Conservation (phyloP, 2,113 vertebrate species). For the Egretta garzetta region DNA sequence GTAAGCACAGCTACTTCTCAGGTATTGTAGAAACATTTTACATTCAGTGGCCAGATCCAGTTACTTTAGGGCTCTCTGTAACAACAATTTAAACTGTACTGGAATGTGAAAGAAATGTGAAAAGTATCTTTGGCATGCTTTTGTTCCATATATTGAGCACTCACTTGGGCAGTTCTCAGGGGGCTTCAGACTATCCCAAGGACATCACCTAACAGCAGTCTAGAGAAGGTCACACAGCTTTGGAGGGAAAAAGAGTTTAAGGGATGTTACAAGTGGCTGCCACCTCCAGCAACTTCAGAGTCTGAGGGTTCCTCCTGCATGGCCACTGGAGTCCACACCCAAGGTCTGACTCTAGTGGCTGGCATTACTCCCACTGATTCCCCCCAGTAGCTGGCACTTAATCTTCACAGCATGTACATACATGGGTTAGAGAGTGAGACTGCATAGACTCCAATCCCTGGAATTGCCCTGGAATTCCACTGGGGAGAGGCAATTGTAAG, state of each 20-base stretch:
- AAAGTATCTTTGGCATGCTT: neutral
- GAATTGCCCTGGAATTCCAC: neutral
- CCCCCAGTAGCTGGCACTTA: neutral
- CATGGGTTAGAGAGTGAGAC: neutral
- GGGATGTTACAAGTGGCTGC: too few relatives aligned
- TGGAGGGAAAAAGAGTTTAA: neutral
- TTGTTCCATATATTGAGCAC: neutral
- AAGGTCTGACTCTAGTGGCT: neutral
- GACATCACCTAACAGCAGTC: neutral
- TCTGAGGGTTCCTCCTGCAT: neutral
- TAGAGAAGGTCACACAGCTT: neutral
- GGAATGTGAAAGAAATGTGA: neutral
- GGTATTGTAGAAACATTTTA: neutral
- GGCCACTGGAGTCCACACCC: neutral
- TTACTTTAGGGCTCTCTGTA: neutral
- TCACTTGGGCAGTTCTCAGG: neutral
- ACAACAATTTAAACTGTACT: neutral
- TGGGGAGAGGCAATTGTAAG: neutral
- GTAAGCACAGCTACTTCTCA: neutral
- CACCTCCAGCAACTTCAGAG: neutral
- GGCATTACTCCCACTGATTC: neutral
- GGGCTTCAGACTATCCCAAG: neutral
- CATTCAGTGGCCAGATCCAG: rapidly evolving
- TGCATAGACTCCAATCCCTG: neutral
- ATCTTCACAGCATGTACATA: neutral